Evolutionary conservation across 2,113 vertebrate species (phyloP).

Genomic region (Todiramphus saurophagus): DNA sequence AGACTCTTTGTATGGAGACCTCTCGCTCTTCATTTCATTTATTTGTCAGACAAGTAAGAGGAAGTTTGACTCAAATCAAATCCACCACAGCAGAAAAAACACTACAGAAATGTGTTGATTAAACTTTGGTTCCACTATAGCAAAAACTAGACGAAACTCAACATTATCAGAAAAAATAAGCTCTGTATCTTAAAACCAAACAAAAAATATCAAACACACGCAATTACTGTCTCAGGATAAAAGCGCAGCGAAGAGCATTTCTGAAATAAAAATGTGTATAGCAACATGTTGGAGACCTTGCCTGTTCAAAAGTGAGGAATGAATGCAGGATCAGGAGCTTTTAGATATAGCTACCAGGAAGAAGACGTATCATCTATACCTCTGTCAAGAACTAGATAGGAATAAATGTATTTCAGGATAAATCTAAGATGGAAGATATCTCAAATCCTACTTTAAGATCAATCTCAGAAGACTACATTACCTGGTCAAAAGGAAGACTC

Average conservation of each 20-base stretch:
- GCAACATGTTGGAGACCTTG: background rate
- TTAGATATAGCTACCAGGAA: background rate
- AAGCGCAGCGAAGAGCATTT: background rate
- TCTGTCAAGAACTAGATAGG: background rate
- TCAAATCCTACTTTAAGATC: background rate
- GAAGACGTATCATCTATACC: background rate
- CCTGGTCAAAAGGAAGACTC: background rate
- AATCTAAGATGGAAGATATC: background rate
- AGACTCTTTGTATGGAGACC: background rate
- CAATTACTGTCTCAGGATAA: background rate
- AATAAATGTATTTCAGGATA: background rate
- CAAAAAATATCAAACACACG: background rate
- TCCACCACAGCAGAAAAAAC: background rate
- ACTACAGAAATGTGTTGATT: background rate
- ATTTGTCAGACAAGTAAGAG: background rate
- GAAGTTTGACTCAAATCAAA: background rate
- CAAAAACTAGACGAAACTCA: background rate
- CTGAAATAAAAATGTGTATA: background rate
- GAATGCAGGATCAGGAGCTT: background rate
- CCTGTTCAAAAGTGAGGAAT: background rate
- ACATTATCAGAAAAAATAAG: background rate
- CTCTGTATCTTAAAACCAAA: background rate
- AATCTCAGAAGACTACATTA: background rate
- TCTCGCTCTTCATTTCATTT: background rate
- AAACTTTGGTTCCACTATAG: background rate